A percentile compares a stretch with the other conserved stretches of the same genome.
These are phyloP conservation scores for Chrysina gloriosa DNA, from an alignment of 2,888 invertebrate genomes.

Conservation along the genomic window DNA sequence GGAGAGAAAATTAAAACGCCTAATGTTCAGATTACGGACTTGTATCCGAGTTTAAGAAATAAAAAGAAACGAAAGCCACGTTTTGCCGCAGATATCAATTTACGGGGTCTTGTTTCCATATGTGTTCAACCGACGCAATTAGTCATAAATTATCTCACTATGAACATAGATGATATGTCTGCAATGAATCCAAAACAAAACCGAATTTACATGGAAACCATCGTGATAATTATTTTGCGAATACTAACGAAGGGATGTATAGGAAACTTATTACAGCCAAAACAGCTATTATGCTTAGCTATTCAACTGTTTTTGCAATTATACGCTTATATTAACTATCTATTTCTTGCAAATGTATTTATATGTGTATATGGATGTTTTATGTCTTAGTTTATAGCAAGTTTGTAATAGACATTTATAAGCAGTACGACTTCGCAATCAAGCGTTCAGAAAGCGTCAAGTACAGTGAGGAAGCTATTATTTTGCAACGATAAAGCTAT, in stretches of 20 bases:
- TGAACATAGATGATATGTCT: background rate
- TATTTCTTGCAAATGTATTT: no score
- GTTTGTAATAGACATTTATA: background rate
- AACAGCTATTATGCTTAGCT: background rate
- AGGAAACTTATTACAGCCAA: background rate
- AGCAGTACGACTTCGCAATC: background rate
- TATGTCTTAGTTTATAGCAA: background rate
- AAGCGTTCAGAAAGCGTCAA: background rate
- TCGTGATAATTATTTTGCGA: background rate
- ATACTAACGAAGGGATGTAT: background rate
- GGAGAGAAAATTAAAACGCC: constrained; percentile 6
- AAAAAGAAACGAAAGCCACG: background rate
- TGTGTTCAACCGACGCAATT: constrained; percentile 1
- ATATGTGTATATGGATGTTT: no score
- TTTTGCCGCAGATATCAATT: constrained; percentile 8
- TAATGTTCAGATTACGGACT: background rate
- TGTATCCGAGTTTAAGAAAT: background rate
- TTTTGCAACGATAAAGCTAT: background rate
- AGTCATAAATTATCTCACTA: background rate
- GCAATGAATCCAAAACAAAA: background rate
- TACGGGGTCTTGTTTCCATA: constrained; percentile 6
- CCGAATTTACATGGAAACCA: background rate
- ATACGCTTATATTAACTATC: background rate
- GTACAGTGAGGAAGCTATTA: background rate
- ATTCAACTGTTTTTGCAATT: background rate